These are phyloP conservation scores for Aurelia aurita DNA, from an alignment of 30 jellyfish, hydroid and myxozoan genomes.

Conservation along the genomic window DNA sequence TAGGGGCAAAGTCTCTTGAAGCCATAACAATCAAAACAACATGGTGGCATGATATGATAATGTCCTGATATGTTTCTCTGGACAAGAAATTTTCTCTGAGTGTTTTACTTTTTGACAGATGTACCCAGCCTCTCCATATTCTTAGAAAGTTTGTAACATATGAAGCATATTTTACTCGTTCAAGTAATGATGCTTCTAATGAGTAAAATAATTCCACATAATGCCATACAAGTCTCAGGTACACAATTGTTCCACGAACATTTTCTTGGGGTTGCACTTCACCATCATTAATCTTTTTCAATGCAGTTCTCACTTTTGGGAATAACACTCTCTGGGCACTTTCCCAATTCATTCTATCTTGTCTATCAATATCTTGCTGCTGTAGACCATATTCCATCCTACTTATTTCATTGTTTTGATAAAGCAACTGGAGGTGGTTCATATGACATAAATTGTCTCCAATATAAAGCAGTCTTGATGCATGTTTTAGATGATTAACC, in stretches of 20 bases:
- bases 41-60: conserved; percentile 6
- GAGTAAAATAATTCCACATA: conserved; percentile 45
- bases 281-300: conserved; percentile 31
- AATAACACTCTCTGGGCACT: conserved; percentile 50
- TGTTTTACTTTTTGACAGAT: background rate
- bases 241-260: conserved; percentile 4
- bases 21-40: conserved; percentile 10
- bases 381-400: conserved; percentile 7
- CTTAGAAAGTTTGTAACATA: conserved; percentile 16
- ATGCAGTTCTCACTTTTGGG: conserved; percentile 21
- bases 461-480: conserved; percentile 9
- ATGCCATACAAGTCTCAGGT: conserved; percentile 6
- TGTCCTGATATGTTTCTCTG: conserved; percentile 31
- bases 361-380: conserved; percentile 18
- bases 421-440: conserved; percentile 41
- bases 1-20: too few species aligned
- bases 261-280: conserved; percentile 35
- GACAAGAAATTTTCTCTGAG: conserved; percentile 36
- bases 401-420: background rate
- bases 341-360: conserved; percentile 62
- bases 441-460: conserved; percentile 37
- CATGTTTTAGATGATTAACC: conserved; percentile 32
- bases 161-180: conserved; percentile 36
- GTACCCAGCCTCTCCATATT: conserved; percentile 46
- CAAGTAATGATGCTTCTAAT: background rate